phyloP scores from a whole-genome alignment of 2,888 invertebrate genomes.

The Diplolepis rosae region DNA sequence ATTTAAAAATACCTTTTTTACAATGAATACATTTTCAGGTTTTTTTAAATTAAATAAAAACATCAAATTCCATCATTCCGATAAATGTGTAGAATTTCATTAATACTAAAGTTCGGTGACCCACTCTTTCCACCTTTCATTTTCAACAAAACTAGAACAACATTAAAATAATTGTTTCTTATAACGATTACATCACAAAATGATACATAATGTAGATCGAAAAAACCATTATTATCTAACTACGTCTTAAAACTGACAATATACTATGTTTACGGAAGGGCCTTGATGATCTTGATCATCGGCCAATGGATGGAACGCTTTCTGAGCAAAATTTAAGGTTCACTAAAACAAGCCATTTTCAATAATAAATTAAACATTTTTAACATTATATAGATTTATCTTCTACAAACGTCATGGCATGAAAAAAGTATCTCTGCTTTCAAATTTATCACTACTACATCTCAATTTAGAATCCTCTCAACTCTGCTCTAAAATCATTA shows the following conservation, averaged over 20 bases:
- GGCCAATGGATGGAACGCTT: conserved; percentile 21
- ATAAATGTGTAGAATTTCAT: neutral
- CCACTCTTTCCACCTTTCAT: neutral
- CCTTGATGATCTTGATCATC: conserved; percentile 20
- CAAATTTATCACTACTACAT: neutral
- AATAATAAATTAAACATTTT: neutral
- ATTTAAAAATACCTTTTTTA: too few relatives aligned
- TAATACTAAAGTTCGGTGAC: neutral
- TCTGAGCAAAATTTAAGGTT: neutral
- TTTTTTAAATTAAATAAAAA: too few relatives aligned
- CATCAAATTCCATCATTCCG: too few relatives aligned
- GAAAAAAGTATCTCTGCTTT: neutral
- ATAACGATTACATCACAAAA: neutral
- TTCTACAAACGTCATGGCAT: neutral
- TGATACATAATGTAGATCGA: neutral
- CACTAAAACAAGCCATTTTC: neutral
- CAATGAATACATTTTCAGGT: too few relatives aligned
- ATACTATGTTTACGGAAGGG: conserved; percentile 12
- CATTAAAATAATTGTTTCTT: neutral
- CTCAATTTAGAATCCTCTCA: neutral
- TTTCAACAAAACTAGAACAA: neutral
- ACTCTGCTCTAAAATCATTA: neutral
- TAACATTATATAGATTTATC: neutral
- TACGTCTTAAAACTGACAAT: neutral
- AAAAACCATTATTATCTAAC: neutral